A percentile compares a stretch with the other conserved stretches of the same genome.
Conservation (phyloP, 2,888 invertebrate genomes). For the Drosophila glabriapex region DNA sequence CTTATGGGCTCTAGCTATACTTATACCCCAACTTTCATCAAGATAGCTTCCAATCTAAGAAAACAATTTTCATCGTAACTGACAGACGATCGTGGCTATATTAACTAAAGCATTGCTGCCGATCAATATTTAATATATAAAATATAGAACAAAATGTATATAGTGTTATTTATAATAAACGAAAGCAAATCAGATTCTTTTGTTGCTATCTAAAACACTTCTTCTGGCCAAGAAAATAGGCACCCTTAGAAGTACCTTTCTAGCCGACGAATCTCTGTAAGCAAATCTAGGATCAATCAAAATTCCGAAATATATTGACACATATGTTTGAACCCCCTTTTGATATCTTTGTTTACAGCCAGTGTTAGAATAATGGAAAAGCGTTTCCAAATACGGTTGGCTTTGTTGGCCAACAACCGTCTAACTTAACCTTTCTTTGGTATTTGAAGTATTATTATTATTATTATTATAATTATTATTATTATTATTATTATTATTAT, state of each 20-base stretch:
- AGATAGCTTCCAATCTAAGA: background rate
- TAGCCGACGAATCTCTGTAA: background rate
- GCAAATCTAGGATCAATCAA: background rate
- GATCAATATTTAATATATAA: background rate
- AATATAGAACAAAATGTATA: background rate
- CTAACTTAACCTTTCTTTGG: background rate
- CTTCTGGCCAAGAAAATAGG: background rate
- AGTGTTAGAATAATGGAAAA: fast-evolving
- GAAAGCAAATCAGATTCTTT: background rate
- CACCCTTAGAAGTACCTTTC: background rate
- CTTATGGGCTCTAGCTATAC: background rate
- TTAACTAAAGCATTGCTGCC: background rate
- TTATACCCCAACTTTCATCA: background rate
- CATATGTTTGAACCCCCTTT: background rate
- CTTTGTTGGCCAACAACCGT: background rate
- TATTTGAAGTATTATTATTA: background rate
- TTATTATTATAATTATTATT: no score
- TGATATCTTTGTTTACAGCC: background rate
- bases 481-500: no score
- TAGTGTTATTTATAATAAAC: background rate
- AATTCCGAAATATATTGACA: background rate
- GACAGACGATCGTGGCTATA: background rate
- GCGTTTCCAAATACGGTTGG: background rate
- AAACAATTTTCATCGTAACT: background rate
- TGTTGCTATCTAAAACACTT: background rate